A percentile compares a stretch with the other conserved stretches of the same genome.
Conservation (phyloP, 2,888 invertebrate genomes). For the Drosophila lutescens region DNA sequence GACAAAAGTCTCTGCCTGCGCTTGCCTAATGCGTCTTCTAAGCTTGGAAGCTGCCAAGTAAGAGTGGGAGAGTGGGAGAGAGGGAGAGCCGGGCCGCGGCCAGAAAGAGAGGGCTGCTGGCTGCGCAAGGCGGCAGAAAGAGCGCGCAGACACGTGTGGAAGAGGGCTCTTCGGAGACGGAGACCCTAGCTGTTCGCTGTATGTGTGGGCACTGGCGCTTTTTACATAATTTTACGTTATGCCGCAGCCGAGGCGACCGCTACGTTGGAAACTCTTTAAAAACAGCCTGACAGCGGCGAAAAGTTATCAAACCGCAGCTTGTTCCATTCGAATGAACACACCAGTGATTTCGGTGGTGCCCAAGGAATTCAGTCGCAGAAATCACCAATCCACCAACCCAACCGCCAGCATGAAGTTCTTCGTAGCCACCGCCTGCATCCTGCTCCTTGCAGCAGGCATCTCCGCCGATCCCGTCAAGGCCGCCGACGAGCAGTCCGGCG, state of each 20-base stretch:
- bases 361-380: slow-evolving; percentile 61
- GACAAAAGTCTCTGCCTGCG: slow-evolving; percentile 59
- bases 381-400: slow-evolving; percentile 50
- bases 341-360: slow-evolving; percentile 83
- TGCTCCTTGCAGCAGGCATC: slow-evolving; percentile 81
- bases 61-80: slow-evolving; percentile 3
- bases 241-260: slow-evolving; percentile 67
- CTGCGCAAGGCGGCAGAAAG: slow-evolving; percentile 6
- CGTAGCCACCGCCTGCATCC: slow-evolving; percentile 81
- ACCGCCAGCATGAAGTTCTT: slow-evolving; percentile 82
- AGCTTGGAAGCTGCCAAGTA: slow-evolving; percentile 42
- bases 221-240: slow-evolving; percentile 78
- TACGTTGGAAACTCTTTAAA: slow-evolving; percentile 84
- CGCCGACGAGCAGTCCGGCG: slow-evolving; percentile 77
- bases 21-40: slow-evolving; percentile 61
- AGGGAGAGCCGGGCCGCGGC: neutral
- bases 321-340: slow-evolving; percentile 85
- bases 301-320: slow-evolving; percentile 85
- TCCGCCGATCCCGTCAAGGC: slow-evolving; percentile 80
- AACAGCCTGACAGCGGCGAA: slow-evolving; percentile 84
- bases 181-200: slow-evolving; percentile 24
- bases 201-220: slow-evolving; percentile 51
- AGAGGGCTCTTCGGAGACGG: slow-evolving; percentile 29
- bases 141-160: slow-evolving; percentile 30
- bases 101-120: slow-evolving; percentile 13